Evolutionary conservation across 2,888 invertebrate genomes (phyloP).

Genomic region (Drosophila pseudotalamancana): DNA sequence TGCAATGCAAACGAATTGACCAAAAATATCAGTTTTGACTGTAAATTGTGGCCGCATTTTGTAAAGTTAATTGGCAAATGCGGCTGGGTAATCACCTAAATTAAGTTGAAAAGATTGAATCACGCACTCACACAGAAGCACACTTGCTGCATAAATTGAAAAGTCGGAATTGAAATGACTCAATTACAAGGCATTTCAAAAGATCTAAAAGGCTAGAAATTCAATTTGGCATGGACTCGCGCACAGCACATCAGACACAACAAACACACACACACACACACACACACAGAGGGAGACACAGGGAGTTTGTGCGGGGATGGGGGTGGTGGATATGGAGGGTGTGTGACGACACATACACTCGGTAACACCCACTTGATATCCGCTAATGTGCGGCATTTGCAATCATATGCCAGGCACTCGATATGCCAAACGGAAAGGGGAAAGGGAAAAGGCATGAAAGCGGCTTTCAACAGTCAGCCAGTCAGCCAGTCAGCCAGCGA

Average conservation of each 20-base stretch:
- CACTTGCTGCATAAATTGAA: conserved; percentile 63
- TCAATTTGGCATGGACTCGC: conserved; percentile 76
- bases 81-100: conserved; percentile 59
- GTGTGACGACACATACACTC: conserved; percentile 62
- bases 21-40: conserved; percentile 1
- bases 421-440: conserved; percentile 21
- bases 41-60: conserved; percentile 33
- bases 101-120: conserved; percentile 66
- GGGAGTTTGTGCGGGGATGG: background rate
- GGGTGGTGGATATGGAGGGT: background rate
- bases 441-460: conserved; percentile 7
- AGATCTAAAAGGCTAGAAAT: conserved; percentile 79
- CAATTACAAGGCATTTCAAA: conserved; percentile 75
- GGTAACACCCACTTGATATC: conserved; percentile 79
- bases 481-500: background rate
- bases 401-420: conserved; percentile 73
- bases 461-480: conserved; percentile 32
- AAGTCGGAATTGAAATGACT: conserved; percentile 78
- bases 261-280: conserved; percentile 15
- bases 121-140: conserved; percentile 17
- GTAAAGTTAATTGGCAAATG: conserved; percentile 51
- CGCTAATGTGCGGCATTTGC: conserved; percentile 80
- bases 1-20: conserved; percentile 70
- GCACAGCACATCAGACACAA: conserved; percentile 34
- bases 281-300: background rate